Percentiles rank a stretch among this genome's conserved stretches.
Evolutionary conservation across 2,113 vertebrate genomes (phyloP).

Genomic region (Thalassoma bifasciatum): DNA sequence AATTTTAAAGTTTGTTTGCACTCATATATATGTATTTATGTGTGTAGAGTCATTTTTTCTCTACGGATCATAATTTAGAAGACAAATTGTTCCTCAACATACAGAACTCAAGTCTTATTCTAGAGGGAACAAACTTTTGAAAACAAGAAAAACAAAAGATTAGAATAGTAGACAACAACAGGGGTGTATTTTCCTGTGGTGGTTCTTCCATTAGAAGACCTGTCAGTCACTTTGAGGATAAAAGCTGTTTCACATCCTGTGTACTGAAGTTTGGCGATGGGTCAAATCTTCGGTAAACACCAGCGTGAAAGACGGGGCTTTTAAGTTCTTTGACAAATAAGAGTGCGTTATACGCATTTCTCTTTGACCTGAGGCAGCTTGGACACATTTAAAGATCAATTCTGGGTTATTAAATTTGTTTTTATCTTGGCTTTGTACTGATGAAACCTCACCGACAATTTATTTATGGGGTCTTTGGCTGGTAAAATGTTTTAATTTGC

Average conservation of each 20-base stretch:
- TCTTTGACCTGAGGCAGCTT: not conserved
- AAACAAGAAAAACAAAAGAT: too few relatives aligned
- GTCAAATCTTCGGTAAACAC: slow-evolving; percentile 1
- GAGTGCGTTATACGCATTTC: not conserved
- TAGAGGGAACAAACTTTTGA: not conserved
- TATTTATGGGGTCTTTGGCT: not conserved
- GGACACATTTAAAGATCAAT: not conserved
- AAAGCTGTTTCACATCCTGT: not conserved
- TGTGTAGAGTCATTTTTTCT: not conserved
- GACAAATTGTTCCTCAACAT: not conserved
- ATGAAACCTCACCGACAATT: slow-evolving; percentile 10
- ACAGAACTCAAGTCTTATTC: not conserved
- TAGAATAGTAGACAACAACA: too few relatives aligned
- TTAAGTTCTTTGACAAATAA: not conserved
- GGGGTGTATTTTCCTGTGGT: not conserved
- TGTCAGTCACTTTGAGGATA: not conserved
- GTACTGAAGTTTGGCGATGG: not conserved
- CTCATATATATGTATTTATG: not conserved
- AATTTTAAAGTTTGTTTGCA: not conserved
- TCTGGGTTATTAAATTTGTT: slow-evolving; percentile 2
- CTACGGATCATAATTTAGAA: not conserved
- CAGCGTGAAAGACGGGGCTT: not conserved
- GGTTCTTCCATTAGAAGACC: not conserved
- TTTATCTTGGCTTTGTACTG: not conserved
- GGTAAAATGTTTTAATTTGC: slow-evolving; percentile 24